Conservation (phyloP, 2,797 vertebrate genomes). For the Acipenser ruthenus region DNA sequence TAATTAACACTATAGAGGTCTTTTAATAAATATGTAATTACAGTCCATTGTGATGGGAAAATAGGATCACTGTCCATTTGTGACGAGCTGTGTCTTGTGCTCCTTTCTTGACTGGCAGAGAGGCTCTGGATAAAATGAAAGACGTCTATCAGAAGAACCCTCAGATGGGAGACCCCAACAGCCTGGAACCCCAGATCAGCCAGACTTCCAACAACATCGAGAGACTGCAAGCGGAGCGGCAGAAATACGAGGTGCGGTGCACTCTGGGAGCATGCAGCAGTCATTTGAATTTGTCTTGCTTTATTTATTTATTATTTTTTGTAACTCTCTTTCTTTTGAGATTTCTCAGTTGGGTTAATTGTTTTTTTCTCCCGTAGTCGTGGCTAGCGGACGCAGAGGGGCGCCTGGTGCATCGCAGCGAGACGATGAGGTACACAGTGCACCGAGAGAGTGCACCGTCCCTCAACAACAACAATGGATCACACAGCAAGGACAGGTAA, state of each 20-base stretch:
- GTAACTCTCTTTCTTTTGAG: background rate
- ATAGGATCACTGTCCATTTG: background rate
- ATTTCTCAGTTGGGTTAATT: background rate
- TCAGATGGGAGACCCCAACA: slow-evolving; percentile 83
- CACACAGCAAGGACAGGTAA: slow-evolving; percentile 68
- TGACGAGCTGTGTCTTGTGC: slow-evolving; percentile 9
- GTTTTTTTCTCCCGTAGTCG: slow-evolving; percentile 40
- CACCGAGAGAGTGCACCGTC: slow-evolving; percentile 41
- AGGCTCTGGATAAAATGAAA: slow-evolving; percentile 87
- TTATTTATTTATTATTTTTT: background rate
- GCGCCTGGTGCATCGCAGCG: slow-evolving; percentile 50
- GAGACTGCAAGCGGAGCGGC: slow-evolving; percentile 65
- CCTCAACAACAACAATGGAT: slow-evolving; percentile 64
- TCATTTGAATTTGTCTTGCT: background rate
- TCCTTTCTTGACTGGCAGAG: slow-evolving; percentile 44
- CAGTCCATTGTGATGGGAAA: background rate
- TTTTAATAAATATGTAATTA: too few species aligned
- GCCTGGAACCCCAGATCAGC: slow-evolving; percentile 72
- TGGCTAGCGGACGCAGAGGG: slow-evolving; percentile 77
- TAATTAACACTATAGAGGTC: too few species aligned
- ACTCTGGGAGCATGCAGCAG: slow-evolving; percentile 6
- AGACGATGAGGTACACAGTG: slow-evolving; percentile 50
- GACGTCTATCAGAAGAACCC: slow-evolving; percentile 87
- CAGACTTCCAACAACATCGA: slow-evolving; percentile 80
- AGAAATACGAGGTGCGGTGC: slow-evolving; percentile 74